Percentiles rank a stretch among this genome's conserved stretches.
These are phyloP conservation scores for Podarcis siculus DNA, from an alignment of 2,797 vertebrate species.

Conservation along the genomic window DNA sequence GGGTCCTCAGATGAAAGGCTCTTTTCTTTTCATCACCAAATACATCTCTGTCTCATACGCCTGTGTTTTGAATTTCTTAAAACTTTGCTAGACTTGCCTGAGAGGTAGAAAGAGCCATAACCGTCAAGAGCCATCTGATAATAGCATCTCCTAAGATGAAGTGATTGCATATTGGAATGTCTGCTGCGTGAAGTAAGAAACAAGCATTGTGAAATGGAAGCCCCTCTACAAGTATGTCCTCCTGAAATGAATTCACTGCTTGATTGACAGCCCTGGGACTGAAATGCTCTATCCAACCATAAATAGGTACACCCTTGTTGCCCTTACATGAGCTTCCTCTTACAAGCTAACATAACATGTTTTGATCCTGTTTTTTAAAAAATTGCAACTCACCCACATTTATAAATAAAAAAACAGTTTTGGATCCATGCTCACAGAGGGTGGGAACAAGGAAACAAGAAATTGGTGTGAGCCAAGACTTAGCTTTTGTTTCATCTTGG, in stretches of 20 bases:
- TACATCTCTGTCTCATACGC: not conserved
- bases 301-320: conserved; percentile 27
- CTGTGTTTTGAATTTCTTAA: not conserved
- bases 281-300: conserved; percentile 47
- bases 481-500: not conserved
- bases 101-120: conserved; percentile 7
- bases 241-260: conserved; percentile 33
- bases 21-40: not conserved
- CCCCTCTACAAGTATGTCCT: conserved; percentile 46
- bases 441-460: no score
- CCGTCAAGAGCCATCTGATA: conserved; percentile 57
- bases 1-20: not conserved
- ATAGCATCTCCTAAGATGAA: conserved; percentile 14
- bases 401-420: no score
- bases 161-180: conserved; percentile 63
- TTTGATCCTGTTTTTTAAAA: conserved; percentile 10
- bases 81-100: conserved; percentile 1
- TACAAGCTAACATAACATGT: not conserved
- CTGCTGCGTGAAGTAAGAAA: conserved; percentile 53
- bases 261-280: conserved; percentile 51
- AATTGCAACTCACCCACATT: not conserved
- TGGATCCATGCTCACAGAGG: not conserved
- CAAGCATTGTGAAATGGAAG: conserved; percentile 50
- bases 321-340: not conserved
- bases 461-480: not conserved